These are phyloP conservation scores for Hylaeus volcanicus DNA, from an alignment of 1,140 invertebrate genomes.

Conservation along the genomic window DNA sequence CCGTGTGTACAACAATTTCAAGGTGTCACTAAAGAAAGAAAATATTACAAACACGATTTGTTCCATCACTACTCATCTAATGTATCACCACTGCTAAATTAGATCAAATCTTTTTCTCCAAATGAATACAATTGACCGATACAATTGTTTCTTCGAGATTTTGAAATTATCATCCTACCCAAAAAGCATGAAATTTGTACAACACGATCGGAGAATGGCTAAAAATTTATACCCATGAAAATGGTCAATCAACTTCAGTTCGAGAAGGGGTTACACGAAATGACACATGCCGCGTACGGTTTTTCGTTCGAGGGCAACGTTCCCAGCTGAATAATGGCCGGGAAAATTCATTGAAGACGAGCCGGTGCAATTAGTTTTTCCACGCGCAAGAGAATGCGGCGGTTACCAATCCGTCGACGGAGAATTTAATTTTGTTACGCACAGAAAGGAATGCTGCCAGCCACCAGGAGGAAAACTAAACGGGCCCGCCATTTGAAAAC, in stretches of 20 bases:
- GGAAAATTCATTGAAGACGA: slow-evolving; percentile 55
- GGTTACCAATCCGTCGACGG: slow-evolving; percentile 54
- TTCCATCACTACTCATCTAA: too few species aligned
- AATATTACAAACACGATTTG: too few species aligned
- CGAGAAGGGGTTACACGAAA: not conserved
- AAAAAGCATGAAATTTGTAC: too few species aligned
- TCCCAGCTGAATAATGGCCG: slow-evolving; percentile 42
- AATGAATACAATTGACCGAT: not conserved
- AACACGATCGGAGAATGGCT: not conserved
- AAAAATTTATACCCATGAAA: not conserved
- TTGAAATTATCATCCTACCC: not conserved
- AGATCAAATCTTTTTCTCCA: too few species aligned
- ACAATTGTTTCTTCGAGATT: not conserved
- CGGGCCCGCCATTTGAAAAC: slow-evolving; percentile 5
- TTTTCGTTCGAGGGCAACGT: not conserved
- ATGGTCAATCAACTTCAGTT: slow-evolving; percentile 23
- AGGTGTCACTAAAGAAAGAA: too few species aligned
- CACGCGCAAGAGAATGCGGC: slow-evolving; percentile 45
- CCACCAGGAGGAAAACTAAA: not conserved
- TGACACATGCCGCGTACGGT: slow-evolving; percentile 12
- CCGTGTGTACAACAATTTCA: too few species aligned
- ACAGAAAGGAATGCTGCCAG: slow-evolving; percentile 36
- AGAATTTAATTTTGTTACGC: slow-evolving; percentile 60
- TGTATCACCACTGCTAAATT: too few species aligned
- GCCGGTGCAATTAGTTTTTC: slow-evolving; percentile 49